These are phyloP conservation scores for Crotalus horridus DNA, from an alignment of 2,113 vertebrate genomes.

Conservation along the genomic window DNA sequence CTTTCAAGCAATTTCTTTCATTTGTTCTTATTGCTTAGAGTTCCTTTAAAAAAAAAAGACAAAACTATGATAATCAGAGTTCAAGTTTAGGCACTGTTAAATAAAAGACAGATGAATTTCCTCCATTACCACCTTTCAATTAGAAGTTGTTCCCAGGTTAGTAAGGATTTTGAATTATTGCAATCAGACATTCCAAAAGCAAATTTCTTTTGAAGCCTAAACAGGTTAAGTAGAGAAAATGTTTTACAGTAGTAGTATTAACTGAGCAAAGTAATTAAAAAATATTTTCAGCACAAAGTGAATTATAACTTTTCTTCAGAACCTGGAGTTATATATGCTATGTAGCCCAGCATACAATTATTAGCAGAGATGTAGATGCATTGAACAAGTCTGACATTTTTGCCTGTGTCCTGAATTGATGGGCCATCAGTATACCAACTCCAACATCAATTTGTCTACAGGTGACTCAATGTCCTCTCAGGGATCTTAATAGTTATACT, in stretches of 20 bases:
- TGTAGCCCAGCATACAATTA: neutral
- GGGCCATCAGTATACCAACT: neutral
- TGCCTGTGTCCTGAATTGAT: neutral
- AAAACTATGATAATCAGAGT: slow-evolving; percentile 50
- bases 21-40: slow-evolving; percentile 1
- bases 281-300: slow-evolving; percentile 43
- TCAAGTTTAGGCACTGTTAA: slow-evolving; percentile 63
- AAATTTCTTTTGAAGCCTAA: slow-evolving; percentile 44
- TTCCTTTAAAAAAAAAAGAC: slow-evolving; percentile 49
- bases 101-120: slow-evolving; percentile 61
- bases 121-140: slow-evolving; percentile 35
- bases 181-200: slow-evolving; percentile 52
- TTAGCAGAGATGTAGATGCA: slow-evolving; percentile 32
- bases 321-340: slow-evolving; percentile 9
- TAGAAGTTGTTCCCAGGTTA: slow-evolving; percentile 48
- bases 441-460: neutral
- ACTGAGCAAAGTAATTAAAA: slow-evolving; percentile 30
- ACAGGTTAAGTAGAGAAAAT: slow-evolving; percentile 13
- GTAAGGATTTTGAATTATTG: slow-evolving; percentile 43
- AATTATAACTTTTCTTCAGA: slow-evolving; percentile 53
- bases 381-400: neutral
- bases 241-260: slow-evolving; percentile 40
- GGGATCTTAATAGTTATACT: neutral
- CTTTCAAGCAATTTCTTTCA: slow-evolving; percentile 63
- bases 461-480: neutral